Base-by-base conservation (phyloP, 64 coral and sea anemone genomes). In the Cladopsammia gracilis region DNA sequence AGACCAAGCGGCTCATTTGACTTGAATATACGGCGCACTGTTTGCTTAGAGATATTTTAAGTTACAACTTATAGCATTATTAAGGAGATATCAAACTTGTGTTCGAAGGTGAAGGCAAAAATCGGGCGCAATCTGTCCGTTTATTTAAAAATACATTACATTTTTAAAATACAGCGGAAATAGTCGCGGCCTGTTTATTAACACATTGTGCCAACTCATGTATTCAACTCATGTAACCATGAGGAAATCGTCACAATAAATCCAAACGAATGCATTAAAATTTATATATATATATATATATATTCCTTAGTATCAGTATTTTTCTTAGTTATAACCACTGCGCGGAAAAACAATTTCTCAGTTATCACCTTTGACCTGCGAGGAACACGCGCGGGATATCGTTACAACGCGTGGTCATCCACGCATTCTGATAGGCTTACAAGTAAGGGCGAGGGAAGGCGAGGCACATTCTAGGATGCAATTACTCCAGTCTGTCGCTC, bases 321-420 rank as follows among this genome's bases (percentile, higher is more conserved):
- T 70, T 70, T 25, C 10, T n/a, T 13, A 10, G 22, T 43, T 13
- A 7, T 25, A 1, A 56, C 7, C 7, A 56, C 12, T 10, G 53
- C 6, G 11, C 11, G 6, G 52, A 56, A 56, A 56, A 56, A 56
- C 7, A 56, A 5, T 56, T 56, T 3, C 12, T 56, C 12, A 56
- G 53, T 49, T 67, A 42, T 49, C 80, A 84, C 80, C 80, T 68
- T 84, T 64, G 58, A n/a, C 80, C 10, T 49, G 77, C 7, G 19
- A 67, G 62, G 46, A 44, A 84, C 20, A 13, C 72, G 14, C 44
- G 42, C 20, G 19, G 60, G 60, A 50, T 84, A 2, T 6, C 11
- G 23, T 84, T 84, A 66, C 80, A 46, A 47, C 15, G 53, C 53
- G 23, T 23, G 49, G n/a, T 8, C 8, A 24, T 54, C 52, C 49